phyloP scores from a whole-genome alignment of 2,797 vertebrate species.

The Neomorphus geoffroyi region DNA sequence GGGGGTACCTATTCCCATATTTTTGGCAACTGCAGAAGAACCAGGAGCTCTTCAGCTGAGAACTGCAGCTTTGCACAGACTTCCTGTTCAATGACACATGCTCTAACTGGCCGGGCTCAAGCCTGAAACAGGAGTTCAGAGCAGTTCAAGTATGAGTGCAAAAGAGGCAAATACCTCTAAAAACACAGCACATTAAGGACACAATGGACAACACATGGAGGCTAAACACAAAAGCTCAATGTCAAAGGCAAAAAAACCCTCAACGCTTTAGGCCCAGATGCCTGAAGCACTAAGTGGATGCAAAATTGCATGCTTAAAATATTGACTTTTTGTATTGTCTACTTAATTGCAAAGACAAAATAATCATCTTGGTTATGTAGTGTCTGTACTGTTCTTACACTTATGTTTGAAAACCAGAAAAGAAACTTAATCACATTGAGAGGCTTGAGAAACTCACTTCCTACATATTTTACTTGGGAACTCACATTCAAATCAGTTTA shows the following conservation, averaged over 20 bases:
- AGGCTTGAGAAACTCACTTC: background rate
- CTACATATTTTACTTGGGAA: background rate
- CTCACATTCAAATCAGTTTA: background rate
- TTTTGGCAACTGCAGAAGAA: background rate
- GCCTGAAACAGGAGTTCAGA: background rate
- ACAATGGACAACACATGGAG: background rate
- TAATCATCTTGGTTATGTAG: background rate
- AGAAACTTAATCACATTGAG: background rate
- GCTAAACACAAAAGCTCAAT: background rate
- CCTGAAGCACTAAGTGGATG: background rate
- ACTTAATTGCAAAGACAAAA: background rate
- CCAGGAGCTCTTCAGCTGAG: background rate
- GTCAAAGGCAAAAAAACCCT: background rate
- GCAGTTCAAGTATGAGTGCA: background rate
- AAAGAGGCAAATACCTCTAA: background rate
- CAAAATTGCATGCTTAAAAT: background rate
- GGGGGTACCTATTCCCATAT: accelerated
- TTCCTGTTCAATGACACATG: accelerated
- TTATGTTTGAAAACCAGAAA: background rate
- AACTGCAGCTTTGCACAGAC: background rate
- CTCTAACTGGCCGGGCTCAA: background rate
- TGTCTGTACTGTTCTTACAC: background rate
- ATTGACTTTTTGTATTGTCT: background rate
- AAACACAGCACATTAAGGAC: accelerated
- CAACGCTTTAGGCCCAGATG: background rate